Base-by-base conservation (phyloP, 1,140 invertebrate species). In the Forficula auricularia region DNA sequence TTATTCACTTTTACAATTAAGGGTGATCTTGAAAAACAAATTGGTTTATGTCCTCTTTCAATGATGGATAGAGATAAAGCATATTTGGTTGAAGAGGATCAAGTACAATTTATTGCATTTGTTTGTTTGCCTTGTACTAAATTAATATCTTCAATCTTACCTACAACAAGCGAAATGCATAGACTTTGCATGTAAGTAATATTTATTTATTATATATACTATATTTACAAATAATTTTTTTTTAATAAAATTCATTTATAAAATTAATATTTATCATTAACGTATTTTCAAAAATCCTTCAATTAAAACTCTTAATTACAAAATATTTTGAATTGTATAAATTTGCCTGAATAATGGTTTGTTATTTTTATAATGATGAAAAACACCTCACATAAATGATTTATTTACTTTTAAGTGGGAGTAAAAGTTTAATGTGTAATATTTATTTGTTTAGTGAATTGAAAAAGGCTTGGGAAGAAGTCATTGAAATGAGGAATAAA, bases 71-170 rank as follows among this genome's bases (percentile, higher is more conserved):
- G 67, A 12, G 61, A 62, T 2, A 65, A 66, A 43, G 52, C 56
- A 47, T 43, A 58, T 48, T 61, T 62, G 49, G 61, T 70, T 48
- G 65, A 67, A 2, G 65, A 67, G 8, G 68, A 72, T 50, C 68
- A 72, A 57, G 62, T 70, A 12, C 64, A 71, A 48, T 72, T 72
- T 53, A 48, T 70, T 7, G 62, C 58, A n/a, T 60, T 70, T 19
- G 64, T 71, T 13, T 63, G 68, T 38, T 51, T 68, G 45, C 68
- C 70, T 1, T 67, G 65, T 38, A 52, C 64, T 12, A 47, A 66
- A 48, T 50, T 72, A 35, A 48, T 70, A 40, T 58, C 60, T 43
- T 54, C 47, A 19, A 42, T 71, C 7, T 57, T 71, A 33, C 61
- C 63, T 0, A 64, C 63, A 45, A 64, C 60, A 9, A 44, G 34